phyloP scores from a whole-genome alignment of 35 echinoderm and acorn worm genomes.

The Anneissia japonica region DNA sequence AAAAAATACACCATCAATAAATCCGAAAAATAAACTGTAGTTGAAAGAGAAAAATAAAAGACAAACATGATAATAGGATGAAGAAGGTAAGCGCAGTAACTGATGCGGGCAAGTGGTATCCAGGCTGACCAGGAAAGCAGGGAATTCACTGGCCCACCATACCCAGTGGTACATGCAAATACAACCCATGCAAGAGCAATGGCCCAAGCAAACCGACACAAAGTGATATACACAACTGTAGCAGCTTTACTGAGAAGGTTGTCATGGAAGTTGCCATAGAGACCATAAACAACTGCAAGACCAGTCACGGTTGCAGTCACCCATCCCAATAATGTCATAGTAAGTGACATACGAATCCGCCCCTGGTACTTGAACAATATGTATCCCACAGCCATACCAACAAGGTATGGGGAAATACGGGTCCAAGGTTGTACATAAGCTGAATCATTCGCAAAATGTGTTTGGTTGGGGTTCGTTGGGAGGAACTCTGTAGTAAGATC shows the following conservation, averaged over 20 bases:
- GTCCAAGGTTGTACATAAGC: slow-evolving; percentile 74
- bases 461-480: neutral
- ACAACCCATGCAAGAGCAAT: slow-evolving; percentile 60
- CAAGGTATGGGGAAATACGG: slow-evolving; percentile 78
- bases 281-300: slow-evolving; percentile 50
- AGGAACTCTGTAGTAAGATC: neutral
- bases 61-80: slow-evolving; percentile 58
- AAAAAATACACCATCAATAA: neutral
- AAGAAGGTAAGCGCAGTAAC: slow-evolving; percentile 64
- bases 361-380: slow-evolving; percentile 41
- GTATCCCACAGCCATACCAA: slow-evolving; percentile 73
- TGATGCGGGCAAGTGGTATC: slow-evolving; percentile 63
- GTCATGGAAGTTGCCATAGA: slow-evolving; percentile 40
- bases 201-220: slow-evolving; percentile 52
- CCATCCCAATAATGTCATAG: slow-evolving; percentile 44
- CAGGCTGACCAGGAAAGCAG: slow-evolving; percentile 64
- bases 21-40: neutral
- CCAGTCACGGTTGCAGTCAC: slow-evolving; percentile 35
- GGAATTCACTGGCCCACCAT: slow-evolving; percentile 64
- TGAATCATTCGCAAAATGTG: neutral
- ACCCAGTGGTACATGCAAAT: slow-evolving; percentile 60
- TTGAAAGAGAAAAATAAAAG: slow-evolving; percentile 23
- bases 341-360: neutral
- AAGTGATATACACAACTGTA: slow-evolving; percentile 19
- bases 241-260: neutral